These are phyloP conservation scores for Heliocidaris tuberculata DNA, from an alignment of 35 echinoderm and acorn worm species.

Conservation along the genomic window DNA sequence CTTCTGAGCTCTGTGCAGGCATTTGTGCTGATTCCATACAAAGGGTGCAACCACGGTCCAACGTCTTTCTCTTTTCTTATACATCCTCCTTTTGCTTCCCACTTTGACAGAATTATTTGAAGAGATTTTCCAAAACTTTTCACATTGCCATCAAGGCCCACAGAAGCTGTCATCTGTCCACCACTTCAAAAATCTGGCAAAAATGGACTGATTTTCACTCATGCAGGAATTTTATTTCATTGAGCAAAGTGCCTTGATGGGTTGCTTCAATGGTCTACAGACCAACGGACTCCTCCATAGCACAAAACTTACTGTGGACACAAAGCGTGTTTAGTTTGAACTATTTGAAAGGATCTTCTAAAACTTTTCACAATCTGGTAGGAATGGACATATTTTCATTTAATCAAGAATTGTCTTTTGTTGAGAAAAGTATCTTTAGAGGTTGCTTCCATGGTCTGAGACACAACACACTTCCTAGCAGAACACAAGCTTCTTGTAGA, in stretches of 20 bases:
- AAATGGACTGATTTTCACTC: background rate
- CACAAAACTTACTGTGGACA: no score
- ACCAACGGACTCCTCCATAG: no score
- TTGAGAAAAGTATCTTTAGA: no score
- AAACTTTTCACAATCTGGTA: no score
- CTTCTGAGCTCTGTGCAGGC: constrained; percentile 38
- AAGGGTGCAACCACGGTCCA: constrained; percentile 35
- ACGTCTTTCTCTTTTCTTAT: constrained; percentile 35
- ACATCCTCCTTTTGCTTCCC: background rate
- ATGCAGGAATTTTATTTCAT: background rate
- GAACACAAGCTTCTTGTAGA: no score
- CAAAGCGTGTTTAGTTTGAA: no score
- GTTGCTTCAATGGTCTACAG: background rate
- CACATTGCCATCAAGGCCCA: background rate
- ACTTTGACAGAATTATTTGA: background rate
- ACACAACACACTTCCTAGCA: no score
- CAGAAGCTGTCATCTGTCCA: background rate
- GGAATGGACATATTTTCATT: no score
- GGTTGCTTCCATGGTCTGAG: no score
- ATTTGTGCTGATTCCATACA: constrained; percentile 43
- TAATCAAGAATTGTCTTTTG: no score
- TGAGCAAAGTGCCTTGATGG: background rate
- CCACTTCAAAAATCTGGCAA: background rate
- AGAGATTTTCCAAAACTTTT: background rate
- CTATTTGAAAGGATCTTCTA: no score